Base-by-base conservation (phyloP, 2,888 invertebrate genomes). In the Tenthredo livida region DNA sequence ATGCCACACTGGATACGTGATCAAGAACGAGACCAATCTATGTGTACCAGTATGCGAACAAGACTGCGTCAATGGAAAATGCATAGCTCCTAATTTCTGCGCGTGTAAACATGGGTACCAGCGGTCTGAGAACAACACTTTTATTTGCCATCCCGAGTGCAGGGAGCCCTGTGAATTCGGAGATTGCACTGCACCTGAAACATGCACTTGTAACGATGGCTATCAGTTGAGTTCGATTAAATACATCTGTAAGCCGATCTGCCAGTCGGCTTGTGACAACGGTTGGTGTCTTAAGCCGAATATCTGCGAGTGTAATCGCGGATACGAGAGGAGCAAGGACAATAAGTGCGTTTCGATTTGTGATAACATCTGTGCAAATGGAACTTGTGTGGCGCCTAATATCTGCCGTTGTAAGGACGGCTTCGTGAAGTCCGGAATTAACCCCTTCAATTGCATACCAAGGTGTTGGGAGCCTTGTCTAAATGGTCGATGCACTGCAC, bases 211-310 rank as follows among this genome's bases (percentile, higher is more conserved):
- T 85, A 50, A 88, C 6, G 77, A 86, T 0, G 93, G 93, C 2
- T 94, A 91, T 78, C 73, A 67, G 47, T 78, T 84, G 0, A 87
- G 91, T 12, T 67, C 84, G 9, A 50, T 89, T 43, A 40, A 17
- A 86, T 86, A 37, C 87, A 95, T 94, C 89, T 97, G 97, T 88
- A 89, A 94, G 0, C 96, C 97, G 0, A 92, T 93, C 29, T 97
- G 97, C 89, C 90, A 89, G 12, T 86, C 89, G 0, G 87, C 90
- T 84, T 96, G 96, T 80, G 94, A 94, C 4, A 88, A 93, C 84
- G 96, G 95, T 0, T 89, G 89, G 12, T 93, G 93, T 86, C 73
- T 86, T 3, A 88, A 87, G 29, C 92, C 93, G 3, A 87, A 91
- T 54, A 83, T 84, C 1, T 93, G 93, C 85, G 84, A 84, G 4